A percentile compares a stretch with the other conserved stretches of the same genome.
These are phyloP conservation scores for Psix sp. DNA, from an alignment of 1,140 invertebrate genomes.

Conservation along the genomic window DNA sequence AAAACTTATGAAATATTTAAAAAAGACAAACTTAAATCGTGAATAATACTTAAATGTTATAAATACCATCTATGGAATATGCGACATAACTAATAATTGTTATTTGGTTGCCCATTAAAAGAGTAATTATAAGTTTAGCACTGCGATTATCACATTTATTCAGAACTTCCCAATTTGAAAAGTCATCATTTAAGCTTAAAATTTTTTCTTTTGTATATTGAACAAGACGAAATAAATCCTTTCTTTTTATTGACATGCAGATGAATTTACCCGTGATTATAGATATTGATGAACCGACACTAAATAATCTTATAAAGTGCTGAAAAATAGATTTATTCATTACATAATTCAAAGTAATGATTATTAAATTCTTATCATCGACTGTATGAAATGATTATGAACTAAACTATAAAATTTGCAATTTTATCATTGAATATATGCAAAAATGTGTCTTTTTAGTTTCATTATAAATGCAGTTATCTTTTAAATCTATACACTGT, in stretches of 20 bases:
- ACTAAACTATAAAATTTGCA: too few species aligned
- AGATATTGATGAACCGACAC: background rate
- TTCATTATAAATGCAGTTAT: too few species aligned
- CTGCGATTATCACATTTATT: background rate
- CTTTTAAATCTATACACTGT: too few species aligned
- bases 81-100: constrained; percentile 2
- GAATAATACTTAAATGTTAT: too few species aligned
- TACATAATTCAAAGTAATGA: background rate
- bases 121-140: constrained; percentile 1
- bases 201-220: constrained; percentile 14
- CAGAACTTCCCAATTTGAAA: constrained; percentile 2
- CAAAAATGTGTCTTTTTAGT: too few species aligned
- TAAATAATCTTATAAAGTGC: constrained; percentile 10
- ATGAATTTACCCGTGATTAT: constrained; percentile 7
- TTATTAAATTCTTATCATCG: background rate
- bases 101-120: constrained; percentile 14
- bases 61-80: constrained; percentile 1
- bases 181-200: background rate
- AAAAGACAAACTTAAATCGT: too few species aligned
- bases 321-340: too few species aligned
- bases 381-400: background rate
- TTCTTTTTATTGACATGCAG: constrained; percentile 1
- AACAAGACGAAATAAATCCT: constrained; percentile 16
- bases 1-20: too few species aligned
- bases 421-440: too few species aligned